Evolutionary conservation across 2,797 vertebrate genomes (phyloP).

Genomic region (Sebastes nivosus): DNA sequence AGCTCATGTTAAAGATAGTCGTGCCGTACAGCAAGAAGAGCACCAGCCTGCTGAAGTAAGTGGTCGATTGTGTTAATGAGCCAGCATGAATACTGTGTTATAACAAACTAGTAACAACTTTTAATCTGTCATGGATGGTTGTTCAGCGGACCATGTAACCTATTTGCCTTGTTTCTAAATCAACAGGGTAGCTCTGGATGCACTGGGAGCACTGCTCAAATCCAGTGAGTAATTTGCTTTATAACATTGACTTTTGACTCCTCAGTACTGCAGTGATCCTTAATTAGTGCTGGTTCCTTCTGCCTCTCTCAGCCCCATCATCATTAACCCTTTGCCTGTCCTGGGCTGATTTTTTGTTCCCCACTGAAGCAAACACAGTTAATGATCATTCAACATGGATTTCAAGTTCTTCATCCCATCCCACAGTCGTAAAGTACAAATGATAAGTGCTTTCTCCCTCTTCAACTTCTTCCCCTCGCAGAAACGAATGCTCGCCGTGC

Average conservation of each 20-base stretch:
- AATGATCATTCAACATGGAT: background rate
- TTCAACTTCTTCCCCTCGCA: conserved; percentile 27
- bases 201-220: conserved; percentile 95
- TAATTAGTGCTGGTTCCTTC: conserved; percentile 5
- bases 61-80: background rate
- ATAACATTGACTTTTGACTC: conserved; percentile 9
- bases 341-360: background rate
- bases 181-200: conserved; percentile 95
- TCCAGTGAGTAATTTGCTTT: conserved; percentile 90
- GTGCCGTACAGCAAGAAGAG: conserved; percentile 95
- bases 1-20: conserved; percentile 93
- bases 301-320: background rate
- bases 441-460: background rate
- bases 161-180: conserved; percentile 73
- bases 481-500: conserved; percentile 94
- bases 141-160: conserved; percentile 29
- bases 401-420: background rate
- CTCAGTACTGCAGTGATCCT: background rate
- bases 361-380: background rate
- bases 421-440: background rate
- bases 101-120: conserved; percentile 3
- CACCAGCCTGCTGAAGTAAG: conserved; percentile 92
- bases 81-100: conserved; percentile 1
- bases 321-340: background rate
- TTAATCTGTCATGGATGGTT: conserved; percentile 9